Percentiles rank a stretch among this genome's conserved stretches.
Evolutionary conservation across 2,797 vertebrate species (phyloP).

Genomic region (Sebastes hubbsi): DNA sequence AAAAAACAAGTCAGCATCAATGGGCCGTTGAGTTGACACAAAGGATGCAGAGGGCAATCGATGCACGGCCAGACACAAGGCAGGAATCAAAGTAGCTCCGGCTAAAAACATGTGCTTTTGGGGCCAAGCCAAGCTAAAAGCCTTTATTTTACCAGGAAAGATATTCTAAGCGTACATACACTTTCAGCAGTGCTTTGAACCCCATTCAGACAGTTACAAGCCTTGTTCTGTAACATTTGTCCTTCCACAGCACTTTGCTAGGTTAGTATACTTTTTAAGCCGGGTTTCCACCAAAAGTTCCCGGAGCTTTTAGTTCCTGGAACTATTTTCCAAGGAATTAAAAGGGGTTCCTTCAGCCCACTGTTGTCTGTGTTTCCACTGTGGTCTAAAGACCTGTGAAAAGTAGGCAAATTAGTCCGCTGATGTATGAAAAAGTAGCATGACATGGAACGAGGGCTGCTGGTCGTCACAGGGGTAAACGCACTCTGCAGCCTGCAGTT

Average conservation of each 20-base stretch:
- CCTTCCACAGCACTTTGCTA: neutral
- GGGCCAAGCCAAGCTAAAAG: slow-evolving; percentile 16
- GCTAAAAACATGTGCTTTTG: neutral
- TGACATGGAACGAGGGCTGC: too few species aligned
- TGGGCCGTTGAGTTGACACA: slow-evolving; percentile 30
- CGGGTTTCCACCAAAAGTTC: too few species aligned
- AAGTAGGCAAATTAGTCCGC: too few species aligned
- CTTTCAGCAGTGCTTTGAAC: neutral
- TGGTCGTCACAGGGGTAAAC: too few species aligned
- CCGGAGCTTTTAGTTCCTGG: too few species aligned
- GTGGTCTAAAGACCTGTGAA: too few species aligned
- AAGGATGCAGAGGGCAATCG: slow-evolving; percentile 39
- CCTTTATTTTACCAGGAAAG: slow-evolving; percentile 8
- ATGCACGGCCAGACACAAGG: slow-evolving; percentile 40
- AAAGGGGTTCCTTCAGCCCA: too few species aligned
- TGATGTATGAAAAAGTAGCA: too few species aligned
- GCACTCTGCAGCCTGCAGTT: too few species aligned
- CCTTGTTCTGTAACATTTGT: neutral
- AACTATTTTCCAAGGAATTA: too few species aligned
- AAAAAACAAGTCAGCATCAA: slow-evolving; percentile 23
- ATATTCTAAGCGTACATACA: neutral
- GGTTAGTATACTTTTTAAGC: too few species aligned
- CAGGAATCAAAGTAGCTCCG: slow-evolving; percentile 18
- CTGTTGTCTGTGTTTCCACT: too few species aligned
- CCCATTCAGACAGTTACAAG: neutral